These are phyloP conservation scores for Drosophila subpulchrella DNA, from an alignment of 1,140 invertebrate species.

Conservation along the genomic window DNA sequence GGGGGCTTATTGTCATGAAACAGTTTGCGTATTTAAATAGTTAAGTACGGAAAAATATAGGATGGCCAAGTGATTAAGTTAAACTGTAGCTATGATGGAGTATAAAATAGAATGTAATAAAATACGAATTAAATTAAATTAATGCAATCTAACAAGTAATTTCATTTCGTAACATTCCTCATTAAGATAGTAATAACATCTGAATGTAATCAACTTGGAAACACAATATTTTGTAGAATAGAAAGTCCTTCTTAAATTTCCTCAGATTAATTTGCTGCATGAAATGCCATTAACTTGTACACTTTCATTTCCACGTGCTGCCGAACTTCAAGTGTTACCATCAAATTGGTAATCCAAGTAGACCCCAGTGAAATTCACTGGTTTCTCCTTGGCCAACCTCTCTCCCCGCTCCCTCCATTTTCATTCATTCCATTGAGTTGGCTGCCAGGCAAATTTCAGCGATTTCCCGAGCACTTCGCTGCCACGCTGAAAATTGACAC, in stretches of 20 bases:
- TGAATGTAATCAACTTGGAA: not conserved
- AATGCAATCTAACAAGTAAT: not conserved
- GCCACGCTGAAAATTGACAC: constrained; percentile 70
- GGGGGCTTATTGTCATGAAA: not conserved
- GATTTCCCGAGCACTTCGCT: constrained; percentile 52
- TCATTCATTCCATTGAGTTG: constrained; percentile 21
- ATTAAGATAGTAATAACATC: not conserved
- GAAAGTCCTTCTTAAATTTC: not conserved
- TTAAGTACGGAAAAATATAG: not conserved
- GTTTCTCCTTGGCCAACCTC: constrained; percentile 17
- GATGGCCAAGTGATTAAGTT: no score
- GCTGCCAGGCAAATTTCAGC: constrained; percentile 51
- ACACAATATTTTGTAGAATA: not conserved
- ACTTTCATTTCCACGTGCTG: constrained; percentile 24
- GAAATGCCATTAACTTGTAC: constrained; percentile 25
- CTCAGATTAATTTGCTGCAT: constrained; percentile 13
- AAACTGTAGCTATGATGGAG: no score
- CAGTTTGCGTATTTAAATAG: not conserved
- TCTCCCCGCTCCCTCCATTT: constrained; percentile 1
- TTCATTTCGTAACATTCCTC: not conserved
- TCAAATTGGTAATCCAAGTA: constrained; percentile 36
- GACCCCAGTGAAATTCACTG: constrained; percentile 30
- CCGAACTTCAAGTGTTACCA: constrained; percentile 25
- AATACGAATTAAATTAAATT: not conserved
- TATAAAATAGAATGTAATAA: not conserved